These are phyloP conservation scores for Euglossa dilemma DNA, from an alignment of 1,140 invertebrate genomes.

Conservation along the genomic window DNA sequence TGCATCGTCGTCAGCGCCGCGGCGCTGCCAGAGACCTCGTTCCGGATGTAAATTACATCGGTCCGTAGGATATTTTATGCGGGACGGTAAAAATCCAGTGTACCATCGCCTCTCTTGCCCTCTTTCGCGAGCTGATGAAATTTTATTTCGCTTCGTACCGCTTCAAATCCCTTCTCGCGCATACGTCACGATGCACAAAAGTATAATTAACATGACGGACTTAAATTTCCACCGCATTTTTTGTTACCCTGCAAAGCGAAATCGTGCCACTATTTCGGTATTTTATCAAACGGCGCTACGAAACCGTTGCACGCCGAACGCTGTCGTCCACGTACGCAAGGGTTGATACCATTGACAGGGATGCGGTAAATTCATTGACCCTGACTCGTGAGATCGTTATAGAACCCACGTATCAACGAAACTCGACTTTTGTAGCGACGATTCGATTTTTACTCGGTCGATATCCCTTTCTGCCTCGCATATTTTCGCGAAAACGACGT, in stretches of 20 bases:
- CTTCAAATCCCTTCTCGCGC: neutral
- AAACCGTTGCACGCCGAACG: too few species aligned
- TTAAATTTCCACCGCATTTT: neutral
- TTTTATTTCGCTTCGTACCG: neutral
- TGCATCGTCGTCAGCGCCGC: neutral
- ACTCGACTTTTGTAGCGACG: too few species aligned
- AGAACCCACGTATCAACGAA: too few species aligned
- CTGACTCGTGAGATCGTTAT: too few species aligned
- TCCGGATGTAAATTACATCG: slow-evolving; percentile 26
- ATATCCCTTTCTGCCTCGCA: too few species aligned
- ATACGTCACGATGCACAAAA: neutral
- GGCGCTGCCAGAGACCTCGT: neutral
- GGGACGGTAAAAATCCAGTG: neutral
- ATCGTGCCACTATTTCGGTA: neutral
- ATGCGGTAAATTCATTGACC: too few species aligned
- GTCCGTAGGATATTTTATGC: slow-evolving; percentile 14
- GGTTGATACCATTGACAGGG: too few species aligned
- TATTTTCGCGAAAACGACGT: too few species aligned
- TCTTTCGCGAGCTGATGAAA: neutral
- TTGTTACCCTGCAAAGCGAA: neutral
- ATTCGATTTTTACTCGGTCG: too few species aligned
- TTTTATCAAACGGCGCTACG: neutral
- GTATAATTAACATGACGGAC: neutral
- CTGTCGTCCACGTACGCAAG: too few species aligned
- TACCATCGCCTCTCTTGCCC: neutral